phyloP scores from a whole-genome alignment of 2,797 vertebrate genomes.

The Acrossocheilus fasciatus region DNA sequence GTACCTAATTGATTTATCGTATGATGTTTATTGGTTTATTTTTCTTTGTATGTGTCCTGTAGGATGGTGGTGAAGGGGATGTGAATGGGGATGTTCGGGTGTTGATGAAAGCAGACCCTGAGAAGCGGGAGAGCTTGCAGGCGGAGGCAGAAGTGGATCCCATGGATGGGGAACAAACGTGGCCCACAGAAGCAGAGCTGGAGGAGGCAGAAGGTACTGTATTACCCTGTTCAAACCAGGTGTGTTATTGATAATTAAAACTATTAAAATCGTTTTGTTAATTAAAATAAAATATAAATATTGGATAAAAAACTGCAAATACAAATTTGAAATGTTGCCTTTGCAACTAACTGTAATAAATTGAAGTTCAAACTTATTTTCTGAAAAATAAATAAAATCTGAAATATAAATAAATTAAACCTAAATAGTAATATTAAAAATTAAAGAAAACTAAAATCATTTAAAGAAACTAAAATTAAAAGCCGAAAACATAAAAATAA shows the following conservation, averaged over 20 bases:
- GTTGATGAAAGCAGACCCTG: conserved; percentile 88
- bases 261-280: background rate
- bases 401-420: background rate
- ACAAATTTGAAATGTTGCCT: background rate
- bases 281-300: background rate
- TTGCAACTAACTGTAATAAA: background rate
- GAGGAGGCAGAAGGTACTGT: conserved; percentile 88
- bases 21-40: background rate
- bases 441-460: background rate
- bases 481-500: background rate
- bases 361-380: background rate
- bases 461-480: background rate
- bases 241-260: background rate
- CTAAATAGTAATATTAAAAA: background rate
- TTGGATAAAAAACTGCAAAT: background rate
- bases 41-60: conserved; percentile 46
- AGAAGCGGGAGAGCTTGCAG: conserved; percentile 84
- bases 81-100: conserved; percentile 77
- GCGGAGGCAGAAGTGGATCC: conserved; percentile 91
- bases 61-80: conserved; percentile 75
- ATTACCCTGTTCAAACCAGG: background rate
- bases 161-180: conserved; percentile 98
- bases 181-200: conserved; percentile 94
- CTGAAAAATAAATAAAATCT: background rate
- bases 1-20: background rate